phyloP scores from a whole-genome alignment of 1,140 invertebrate genomes.

The Portunus trituberculatus region DNA sequence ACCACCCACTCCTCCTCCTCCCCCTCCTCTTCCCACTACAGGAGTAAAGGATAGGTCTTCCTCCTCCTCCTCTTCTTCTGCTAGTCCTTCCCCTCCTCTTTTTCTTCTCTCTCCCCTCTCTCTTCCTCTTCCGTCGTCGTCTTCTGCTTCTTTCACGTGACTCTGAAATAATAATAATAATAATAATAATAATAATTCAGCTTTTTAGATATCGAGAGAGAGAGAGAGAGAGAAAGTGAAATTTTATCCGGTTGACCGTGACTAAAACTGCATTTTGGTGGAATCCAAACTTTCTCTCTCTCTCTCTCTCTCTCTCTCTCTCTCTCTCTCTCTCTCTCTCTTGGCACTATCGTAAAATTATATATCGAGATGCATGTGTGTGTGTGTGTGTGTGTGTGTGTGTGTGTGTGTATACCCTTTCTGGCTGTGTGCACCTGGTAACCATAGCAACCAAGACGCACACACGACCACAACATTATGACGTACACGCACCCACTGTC shows the following conservation, averaged over 20 bases:
- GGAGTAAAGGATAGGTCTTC: too few species aligned
- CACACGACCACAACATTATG: neutral
- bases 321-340: slow-evolving; percentile 41
- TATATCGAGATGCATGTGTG: neutral
- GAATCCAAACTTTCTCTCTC: neutral
- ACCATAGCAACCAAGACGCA: neutral
- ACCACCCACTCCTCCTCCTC: neutral
- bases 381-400: slow-evolving; percentile 43
- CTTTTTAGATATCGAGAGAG: neutral
- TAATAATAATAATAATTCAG: neutral
- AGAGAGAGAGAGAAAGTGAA: slow-evolving; percentile 36
- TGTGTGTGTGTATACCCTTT: neutral
- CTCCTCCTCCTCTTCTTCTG: neutral
- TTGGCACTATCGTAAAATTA: neutral
- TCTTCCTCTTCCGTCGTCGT: neutral
- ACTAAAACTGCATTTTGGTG: neutral
- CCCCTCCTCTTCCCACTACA: too few species aligned
- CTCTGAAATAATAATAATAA: neutral
- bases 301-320: slow-evolving; percentile 37
- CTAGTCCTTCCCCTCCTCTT: neutral
- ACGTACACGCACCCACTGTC: neutral
- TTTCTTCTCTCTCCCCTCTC: neutral
- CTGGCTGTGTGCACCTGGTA: neutral
- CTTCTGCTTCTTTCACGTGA: neutral
- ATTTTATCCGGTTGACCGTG: neutral